phyloP scores from a whole-genome alignment of 2,888 invertebrate species.

The Cosmia trapezina region DNA sequence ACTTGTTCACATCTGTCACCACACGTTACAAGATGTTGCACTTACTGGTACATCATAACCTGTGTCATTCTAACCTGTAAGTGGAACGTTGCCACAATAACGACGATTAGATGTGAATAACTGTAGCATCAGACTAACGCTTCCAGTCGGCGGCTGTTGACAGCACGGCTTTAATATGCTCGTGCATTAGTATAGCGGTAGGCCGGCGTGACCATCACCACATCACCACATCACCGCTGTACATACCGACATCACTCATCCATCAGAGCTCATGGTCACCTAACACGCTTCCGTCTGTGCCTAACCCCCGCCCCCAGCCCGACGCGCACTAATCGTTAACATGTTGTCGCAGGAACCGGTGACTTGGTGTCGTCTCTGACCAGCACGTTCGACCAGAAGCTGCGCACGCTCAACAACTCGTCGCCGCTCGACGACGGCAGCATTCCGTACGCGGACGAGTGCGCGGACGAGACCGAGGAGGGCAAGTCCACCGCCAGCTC shows the following conservation, averaged over 20 bases:
- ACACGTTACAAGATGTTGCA: slow-evolving; percentile 28
- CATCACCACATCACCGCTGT: slow-evolving; percentile 68
- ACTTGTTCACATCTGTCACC: slow-evolving; percentile 74
- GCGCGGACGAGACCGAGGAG: slow-evolving; percentile 89
- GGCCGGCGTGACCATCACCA: slow-evolving; percentile 44
- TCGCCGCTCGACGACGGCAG: slow-evolving; percentile 92
- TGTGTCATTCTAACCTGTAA: slow-evolving; percentile 29
- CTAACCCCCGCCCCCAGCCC: slow-evolving; percentile 39
- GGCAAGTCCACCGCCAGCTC: slow-evolving; percentile 80
- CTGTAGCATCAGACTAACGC: slow-evolving; percentile 82
- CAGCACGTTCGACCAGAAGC: slow-evolving; percentile 95
- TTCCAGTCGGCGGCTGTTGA: slow-evolving; percentile 80
- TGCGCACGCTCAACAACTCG: slow-evolving; percentile 93
- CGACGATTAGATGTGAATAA: slow-evolving; percentile 70
- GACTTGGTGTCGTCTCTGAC: slow-evolving; percentile 95
- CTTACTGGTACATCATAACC: slow-evolving; percentile 34
- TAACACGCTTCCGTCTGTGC: slow-evolving; percentile 81
- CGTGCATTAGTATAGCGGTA: slow-evolving; percentile 70
- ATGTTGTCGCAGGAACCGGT: slow-evolving; percentile 93
- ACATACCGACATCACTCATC: slow-evolving; percentile 72
- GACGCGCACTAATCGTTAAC: slow-evolving; percentile 58
- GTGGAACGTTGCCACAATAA: slow-evolving; percentile 44
- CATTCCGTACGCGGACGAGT: slow-evolving; percentile 93
- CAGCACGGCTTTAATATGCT: slow-evolving; percentile 82
- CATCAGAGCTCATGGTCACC: slow-evolving; percentile 72